Percentiles rank a stretch among this genome's conserved stretches.
Conservation (phyloP, 2,113 vertebrate genomes). For the Urocitellus parryii region DNA sequence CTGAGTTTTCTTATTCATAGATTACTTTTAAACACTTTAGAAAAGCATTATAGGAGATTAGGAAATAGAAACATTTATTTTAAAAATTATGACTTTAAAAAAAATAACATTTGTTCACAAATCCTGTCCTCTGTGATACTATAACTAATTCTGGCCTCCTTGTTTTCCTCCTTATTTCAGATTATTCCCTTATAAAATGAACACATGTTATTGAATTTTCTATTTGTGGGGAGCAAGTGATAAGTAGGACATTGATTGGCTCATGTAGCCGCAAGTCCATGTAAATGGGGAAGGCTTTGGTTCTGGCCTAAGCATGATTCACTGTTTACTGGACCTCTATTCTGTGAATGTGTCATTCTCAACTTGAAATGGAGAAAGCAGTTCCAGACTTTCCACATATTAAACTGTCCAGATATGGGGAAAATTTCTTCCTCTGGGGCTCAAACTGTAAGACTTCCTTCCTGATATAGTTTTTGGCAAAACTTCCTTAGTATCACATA, state of each 20-base stretch:
- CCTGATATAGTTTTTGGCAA: neutral
- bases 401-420: neutral
- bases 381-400: neutral
- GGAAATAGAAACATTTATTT: neutral
- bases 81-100: neutral
- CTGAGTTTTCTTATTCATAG: neutral
- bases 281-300: neutral
- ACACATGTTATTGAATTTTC: neutral
- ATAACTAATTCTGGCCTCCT: neutral
- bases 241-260: neutral
- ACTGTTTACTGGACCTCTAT: neutral
- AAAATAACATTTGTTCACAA: neutral
- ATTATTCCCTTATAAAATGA: neutral
- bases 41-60: neutral
- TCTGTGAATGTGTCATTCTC: neutral
- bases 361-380: neutral
- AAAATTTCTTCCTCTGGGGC: neutral
- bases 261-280: neutral
- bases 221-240: neutral
- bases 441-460: neutral
- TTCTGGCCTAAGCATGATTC: neutral
- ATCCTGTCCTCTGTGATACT: neutral
- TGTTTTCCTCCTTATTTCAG: neutral
- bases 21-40: neutral
- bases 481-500: neutral